Base-by-base conservation (phyloP, 2,797 vertebrate species). In the Malacoraja senta region DNA sequence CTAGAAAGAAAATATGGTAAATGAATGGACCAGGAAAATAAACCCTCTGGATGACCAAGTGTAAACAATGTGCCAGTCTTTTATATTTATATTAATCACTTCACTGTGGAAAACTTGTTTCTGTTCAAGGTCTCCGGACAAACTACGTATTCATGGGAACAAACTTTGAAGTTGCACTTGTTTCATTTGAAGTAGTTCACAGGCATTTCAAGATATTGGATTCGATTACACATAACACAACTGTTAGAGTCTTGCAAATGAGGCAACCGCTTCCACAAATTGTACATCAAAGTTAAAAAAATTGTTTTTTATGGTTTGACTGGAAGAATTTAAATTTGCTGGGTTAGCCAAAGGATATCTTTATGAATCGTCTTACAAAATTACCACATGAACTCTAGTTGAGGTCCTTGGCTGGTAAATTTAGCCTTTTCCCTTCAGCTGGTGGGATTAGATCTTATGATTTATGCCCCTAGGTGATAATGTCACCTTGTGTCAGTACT, bases 41-140 rank as follows among this genome's bases (percentile, higher is more conserved):
- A 21, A 90, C 35, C 38, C 71, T 17, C 21, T 68, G 19, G 29
- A 68, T 24, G n/a, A 15, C n/a, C 53, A 38, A n/a, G 71, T 68
- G 15, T 44, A 91, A 91, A 71, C 10, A 38, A 10, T 65, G 68
- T 29, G 21, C 13, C 71, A 90, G 71, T 53, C 38, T 91, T 91
- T 38, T 72, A 91, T 44, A 91, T 74, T 53, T 91, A 71, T 90
- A 90, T 65, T 90, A 90, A 35, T 65, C 61, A 90, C 32, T 91
- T 53, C 35, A 91, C 21, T 44, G 10, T 29, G 24, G 12, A 17
- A 10, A 53, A 74, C 90, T n/a, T 8, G 38, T n/a, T 32, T 63
- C 26, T 32, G 58, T 86, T 63, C 24, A 35, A 17, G 2, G 8
- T 68, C 32, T 71, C 21, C 12, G 32, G 65, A 38, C 68, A 35